Conservation (phyloP, 2,888 invertebrate species). For the Drosophila subquinaria region DNA sequence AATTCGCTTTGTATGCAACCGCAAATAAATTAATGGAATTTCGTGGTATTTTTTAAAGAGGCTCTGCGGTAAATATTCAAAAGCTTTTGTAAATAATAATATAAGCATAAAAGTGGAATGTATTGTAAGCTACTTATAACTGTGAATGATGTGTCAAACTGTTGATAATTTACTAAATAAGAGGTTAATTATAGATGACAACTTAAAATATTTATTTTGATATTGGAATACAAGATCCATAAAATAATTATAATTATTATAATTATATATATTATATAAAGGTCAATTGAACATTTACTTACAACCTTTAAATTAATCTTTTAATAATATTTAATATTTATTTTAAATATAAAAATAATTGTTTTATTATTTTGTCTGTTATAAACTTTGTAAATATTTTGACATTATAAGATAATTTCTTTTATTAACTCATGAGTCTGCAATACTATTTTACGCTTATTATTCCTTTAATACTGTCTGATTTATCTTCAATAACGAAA, state of each 20-base stretch:
- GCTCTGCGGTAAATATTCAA: slow-evolving; percentile 25
- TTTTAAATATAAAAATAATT: neutral
- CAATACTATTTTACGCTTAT: neutral
- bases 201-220: neutral
- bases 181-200: slow-evolving; percentile 22
- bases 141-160: slow-evolving; percentile 26
- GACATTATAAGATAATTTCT: neutral
- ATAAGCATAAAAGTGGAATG: slow-evolving; percentile 27
- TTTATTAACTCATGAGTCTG: neutral
- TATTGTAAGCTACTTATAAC: slow-evolving; percentile 45
- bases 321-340: no score
- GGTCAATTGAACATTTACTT: no score
- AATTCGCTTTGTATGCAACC: slow-evolving; percentile 40
- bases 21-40: slow-evolving; percentile 60
- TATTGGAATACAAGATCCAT: no score
- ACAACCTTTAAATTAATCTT: no score
- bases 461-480: neutral
- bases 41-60: slow-evolving; percentile 48
- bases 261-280: no score
- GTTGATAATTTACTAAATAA: slow-evolving; percentile 25
- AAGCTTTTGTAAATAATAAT: slow-evolving; percentile 23
- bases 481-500: slow-evolving; percentile 1
- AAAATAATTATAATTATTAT: no score
- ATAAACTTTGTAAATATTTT: neutral
- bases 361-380: neutral